phyloP scores from a whole-genome alignment of 1,140 invertebrate species.

The Pseudomyrmex flavicornis region DNA sequence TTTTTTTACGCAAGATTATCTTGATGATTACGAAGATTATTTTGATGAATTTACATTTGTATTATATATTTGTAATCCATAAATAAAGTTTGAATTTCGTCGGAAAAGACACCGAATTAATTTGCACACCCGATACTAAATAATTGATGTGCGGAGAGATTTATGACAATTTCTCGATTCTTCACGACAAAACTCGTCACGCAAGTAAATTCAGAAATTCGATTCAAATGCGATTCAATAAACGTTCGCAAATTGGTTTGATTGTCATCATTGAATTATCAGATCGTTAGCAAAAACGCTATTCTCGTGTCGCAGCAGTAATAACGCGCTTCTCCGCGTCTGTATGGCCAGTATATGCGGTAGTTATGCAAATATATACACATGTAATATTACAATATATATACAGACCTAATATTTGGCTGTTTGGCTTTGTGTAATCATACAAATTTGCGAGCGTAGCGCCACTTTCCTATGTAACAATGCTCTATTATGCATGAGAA shows the following conservation, averaged over 20 bases:
- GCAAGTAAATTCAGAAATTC: conserved; percentile 11
- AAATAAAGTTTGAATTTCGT: no score
- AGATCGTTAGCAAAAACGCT: conserved; percentile 30
- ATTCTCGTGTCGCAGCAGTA: conserved; percentile 26
- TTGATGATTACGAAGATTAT: no score
- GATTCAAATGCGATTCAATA: background rate
- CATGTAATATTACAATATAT: conserved; percentile 81
- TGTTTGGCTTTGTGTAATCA: conserved; percentile 75
- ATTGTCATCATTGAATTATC: conserved; percentile 43
- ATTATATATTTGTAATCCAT: no score
- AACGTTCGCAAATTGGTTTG: conserved; percentile 26
- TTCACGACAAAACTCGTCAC: background rate
- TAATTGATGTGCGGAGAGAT: no score
- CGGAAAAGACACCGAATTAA: no score
- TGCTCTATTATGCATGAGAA: conserved; percentile 38
- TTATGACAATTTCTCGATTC: background rate
- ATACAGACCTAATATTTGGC: conserved; percentile 83
- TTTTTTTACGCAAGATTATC: no score
- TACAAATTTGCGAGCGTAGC: conserved; percentile 59
- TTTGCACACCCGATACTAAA: no score
- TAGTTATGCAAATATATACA: conserved; percentile 70
- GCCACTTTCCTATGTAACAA: conserved; percentile 59
- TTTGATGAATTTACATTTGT: no score
- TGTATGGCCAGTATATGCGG: conserved; percentile 27
- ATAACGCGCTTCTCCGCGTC: background rate